phyloP scores from a whole-genome alignment of 2,113 vertebrate genomes.

The Gadus macrocephalus region DNA sequence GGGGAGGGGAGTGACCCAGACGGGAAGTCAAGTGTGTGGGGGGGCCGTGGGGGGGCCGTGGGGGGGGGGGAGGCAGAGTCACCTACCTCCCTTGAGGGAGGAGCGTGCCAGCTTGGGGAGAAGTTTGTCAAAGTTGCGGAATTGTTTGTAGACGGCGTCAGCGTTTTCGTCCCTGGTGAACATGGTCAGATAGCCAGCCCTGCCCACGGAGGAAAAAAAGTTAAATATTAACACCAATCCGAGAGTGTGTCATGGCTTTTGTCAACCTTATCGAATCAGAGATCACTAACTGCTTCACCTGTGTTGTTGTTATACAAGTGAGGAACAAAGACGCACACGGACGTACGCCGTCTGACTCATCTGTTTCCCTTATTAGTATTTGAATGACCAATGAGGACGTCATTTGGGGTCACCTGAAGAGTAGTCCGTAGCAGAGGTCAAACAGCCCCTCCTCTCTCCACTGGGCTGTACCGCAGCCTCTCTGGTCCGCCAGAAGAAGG shows the following conservation, averaged over 20 bases:
- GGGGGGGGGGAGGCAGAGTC: no score
- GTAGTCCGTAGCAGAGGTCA: conserved; percentile 73
- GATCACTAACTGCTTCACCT: no score
- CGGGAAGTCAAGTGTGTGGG: no score
- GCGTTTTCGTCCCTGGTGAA: conserved; percentile 55
- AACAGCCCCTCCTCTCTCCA: conserved; percentile 79
- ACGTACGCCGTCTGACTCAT: no score
- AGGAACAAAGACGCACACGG: no score
- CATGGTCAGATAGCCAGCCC: conserved; percentile 78
- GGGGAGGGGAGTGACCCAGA: no score
- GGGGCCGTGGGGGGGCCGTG: no score
- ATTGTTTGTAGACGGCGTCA: conserved; percentile 67
- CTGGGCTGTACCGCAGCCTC: neutral
- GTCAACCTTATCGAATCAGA: neutral
- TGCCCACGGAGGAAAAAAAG: conserved; percentile 36
- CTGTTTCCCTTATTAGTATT: neutral
- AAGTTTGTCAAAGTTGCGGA: conserved; percentile 75
- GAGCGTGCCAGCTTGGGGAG: conserved; percentile 73
- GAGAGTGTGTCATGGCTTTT: neutral
- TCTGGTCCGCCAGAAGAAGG: conserved; percentile 57
- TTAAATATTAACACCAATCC: neutral
- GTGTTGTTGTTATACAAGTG: no score
- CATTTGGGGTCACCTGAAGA: conserved; percentile 74
- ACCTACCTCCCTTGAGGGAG: conserved; percentile 64
- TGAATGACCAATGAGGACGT: neutral